phyloP scores from a whole-genome alignment of 2,888 invertebrate genomes.

The Notodonta dromedarius region DNA sequence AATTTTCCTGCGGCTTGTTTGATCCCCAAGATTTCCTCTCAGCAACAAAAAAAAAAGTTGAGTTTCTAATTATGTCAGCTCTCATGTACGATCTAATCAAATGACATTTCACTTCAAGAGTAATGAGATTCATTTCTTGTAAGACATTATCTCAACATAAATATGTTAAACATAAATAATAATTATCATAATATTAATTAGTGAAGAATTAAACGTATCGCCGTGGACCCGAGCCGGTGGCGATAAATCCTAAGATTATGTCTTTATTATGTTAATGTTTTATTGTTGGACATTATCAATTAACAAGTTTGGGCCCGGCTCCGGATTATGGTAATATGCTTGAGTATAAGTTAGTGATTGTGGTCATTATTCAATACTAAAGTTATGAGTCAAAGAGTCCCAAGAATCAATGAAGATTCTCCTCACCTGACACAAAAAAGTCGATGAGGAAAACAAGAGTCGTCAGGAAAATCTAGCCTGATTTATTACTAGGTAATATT shows the following conservation, averaged over 20 bases:
- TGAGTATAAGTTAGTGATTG: constrained; percentile 5
- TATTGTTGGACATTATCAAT: constrained; percentile 42
- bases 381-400: too few relatives aligned
- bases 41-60: too few relatives aligned
- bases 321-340: constrained; percentile 29
- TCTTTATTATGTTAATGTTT: constrained; percentile 49
- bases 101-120: neutral
- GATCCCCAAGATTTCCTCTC: too few relatives aligned
- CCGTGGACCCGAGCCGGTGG: neutral
- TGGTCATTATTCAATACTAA: constrained; percentile 14
- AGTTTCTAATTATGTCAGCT: neutral
- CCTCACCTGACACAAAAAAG: too few relatives aligned
- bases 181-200: constrained; percentile 40
- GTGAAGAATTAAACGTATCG: constrained; percentile 12
- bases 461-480: too few relatives aligned
- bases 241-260: constrained; percentile 45
- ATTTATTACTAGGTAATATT: too few relatives aligned
- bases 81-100: neutral
- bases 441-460: too few relatives aligned
- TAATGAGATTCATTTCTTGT: neutral
- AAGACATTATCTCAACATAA: constrained; percentile 14
- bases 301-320: constrained; percentile 32
- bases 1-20: neutral
- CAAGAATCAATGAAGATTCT: too few relatives aligned
- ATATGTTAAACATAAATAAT: constrained; percentile 37